phyloP scores from a whole-genome alignment of 2,113 vertebrate species.

The Strix uralensis region DNA sequence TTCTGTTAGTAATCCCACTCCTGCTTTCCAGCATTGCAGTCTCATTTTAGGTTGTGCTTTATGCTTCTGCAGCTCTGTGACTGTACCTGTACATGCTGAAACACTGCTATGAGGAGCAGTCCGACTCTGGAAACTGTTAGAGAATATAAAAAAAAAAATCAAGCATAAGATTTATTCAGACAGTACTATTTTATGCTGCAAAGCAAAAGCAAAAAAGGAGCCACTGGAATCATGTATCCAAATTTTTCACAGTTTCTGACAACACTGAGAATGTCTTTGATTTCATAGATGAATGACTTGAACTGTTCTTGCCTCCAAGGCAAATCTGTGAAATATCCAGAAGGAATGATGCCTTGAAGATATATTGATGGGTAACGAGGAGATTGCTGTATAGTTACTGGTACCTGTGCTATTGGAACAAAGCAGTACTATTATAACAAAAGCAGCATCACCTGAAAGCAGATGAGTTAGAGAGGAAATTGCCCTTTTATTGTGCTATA shows the following conservation, averaged over 20 bases:
- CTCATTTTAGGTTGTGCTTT: neutral
- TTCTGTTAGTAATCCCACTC: neutral
- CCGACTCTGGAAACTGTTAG: neutral
- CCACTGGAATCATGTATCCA: neutral
- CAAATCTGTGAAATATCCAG: neutral
- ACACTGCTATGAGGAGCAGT: neutral
- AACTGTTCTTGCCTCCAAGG: neutral
- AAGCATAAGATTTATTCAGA: neutral
- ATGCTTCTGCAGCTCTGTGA: neutral
- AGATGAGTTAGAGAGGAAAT: neutral
- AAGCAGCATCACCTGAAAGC: neutral
- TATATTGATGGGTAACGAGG: neutral
- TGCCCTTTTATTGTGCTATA: neutral
- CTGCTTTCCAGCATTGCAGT: neutral
- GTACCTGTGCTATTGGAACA: neutral
- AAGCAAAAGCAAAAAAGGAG: neutral
- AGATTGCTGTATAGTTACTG: neutral
- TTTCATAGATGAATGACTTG: neutral
- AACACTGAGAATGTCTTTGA: neutral
- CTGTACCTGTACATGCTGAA: neutral
- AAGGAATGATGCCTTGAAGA: neutral
- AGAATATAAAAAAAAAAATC: neutral
- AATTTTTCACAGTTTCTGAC: neutral
- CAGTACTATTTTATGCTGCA: neutral
- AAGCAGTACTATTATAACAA: neutral